Conservation (phyloP, 2,113 vertebrate species). For the Cyphomyrus plagiostoma region DNA sequence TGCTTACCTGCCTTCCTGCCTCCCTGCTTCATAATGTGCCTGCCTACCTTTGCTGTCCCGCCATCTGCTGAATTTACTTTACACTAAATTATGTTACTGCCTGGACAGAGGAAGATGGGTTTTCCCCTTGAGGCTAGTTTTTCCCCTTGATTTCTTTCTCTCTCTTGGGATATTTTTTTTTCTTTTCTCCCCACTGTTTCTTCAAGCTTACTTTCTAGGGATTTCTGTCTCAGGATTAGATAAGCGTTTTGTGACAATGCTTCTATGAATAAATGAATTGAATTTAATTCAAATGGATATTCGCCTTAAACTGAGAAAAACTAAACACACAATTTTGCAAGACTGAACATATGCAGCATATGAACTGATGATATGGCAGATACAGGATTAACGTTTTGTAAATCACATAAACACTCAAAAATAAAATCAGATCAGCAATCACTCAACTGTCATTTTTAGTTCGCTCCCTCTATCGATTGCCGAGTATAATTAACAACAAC, state of each 20-base stretch:
- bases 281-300: conserved; percentile 1
- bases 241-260: background rate
- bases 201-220: background rate
- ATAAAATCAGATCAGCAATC: background rate
- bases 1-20: background rate
- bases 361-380: background rate
- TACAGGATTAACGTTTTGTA: background rate
- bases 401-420: background rate
- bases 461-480: background rate
- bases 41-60: background rate
- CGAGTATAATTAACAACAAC: background rate
- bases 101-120: background rate
- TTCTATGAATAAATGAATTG: background rate
- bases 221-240: background rate
- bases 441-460: background rate
- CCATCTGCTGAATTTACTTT: background rate
- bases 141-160: background rate
- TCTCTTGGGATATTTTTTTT: background rate
- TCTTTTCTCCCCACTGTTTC: background rate
- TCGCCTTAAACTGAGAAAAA: background rate
- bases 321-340: background rate
- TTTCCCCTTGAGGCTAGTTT: background rate
- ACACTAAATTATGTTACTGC: background rate
- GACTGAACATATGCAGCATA: background rate
- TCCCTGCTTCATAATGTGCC: background rate